phyloP scores from a whole-genome alignment of 2,888 invertebrate genomes.

The Drosophila formosana region DNA sequence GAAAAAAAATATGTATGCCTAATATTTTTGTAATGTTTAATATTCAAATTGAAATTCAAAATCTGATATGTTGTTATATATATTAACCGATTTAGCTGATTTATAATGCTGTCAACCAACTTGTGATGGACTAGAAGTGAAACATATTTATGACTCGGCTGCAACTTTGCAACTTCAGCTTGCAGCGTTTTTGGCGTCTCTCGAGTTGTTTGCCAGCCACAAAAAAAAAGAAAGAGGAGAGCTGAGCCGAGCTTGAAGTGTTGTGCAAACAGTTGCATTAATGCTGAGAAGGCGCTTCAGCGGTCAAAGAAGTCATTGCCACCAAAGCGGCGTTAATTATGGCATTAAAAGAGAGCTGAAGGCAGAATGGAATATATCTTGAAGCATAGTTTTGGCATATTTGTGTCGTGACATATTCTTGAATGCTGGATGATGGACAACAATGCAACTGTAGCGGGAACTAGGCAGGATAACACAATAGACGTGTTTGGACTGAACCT shows the following conservation, averaged over 20 bases:
- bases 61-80: too few species aligned
- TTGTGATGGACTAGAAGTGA: too few species aligned
- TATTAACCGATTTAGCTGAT: too few species aligned
- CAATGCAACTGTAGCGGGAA: constrained; percentile 6
- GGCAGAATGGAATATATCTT: neutral
- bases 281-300: constrained; percentile 52
- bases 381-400: too few species aligned
- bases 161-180: constrained; percentile 12
- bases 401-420: constrained; percentile 23
- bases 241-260: constrained; percentile 56
- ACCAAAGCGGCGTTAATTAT: constrained; percentile 56
- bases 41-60: too few species aligned
- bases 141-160: too few species aligned
- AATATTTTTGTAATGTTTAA: too few species aligned
- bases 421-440: neutral
- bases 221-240: constrained; percentile 34
- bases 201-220: constrained; percentile 13
- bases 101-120: too few species aligned
- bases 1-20: too few species aligned
- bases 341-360: constrained; percentile 7
- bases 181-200: neutral
- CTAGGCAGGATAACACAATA: constrained; percentile 46
- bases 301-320: constrained; percentile 27
- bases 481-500: constrained; percentile 23
- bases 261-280: constrained; percentile 70